Evolutionary conservation across 2,888 invertebrate genomes (phyloP), one percentile per base, ranked within the genome.

Genomic region (Lottia scabra): DNA sequence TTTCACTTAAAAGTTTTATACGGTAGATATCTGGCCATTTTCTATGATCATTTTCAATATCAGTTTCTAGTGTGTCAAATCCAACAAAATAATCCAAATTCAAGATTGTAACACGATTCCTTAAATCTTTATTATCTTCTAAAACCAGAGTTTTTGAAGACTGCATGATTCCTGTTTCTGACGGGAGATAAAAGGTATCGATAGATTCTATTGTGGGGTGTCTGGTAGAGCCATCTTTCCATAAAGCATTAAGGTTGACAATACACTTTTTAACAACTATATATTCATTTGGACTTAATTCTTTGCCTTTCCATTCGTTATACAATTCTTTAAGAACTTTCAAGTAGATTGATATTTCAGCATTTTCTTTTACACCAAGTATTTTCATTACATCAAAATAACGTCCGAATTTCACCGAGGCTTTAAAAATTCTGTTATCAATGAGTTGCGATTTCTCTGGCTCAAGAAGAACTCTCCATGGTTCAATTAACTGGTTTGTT

Each of bases 221-320:
- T 26, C 46, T 45, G 0, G 1, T 5, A 38, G 38, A 38, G 10
- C 63, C 43, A 27, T 74, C 63, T 15, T 19, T n/a, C 13, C 71
- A 68, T n/a, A 67, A 64, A 4, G 23, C 65, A 44, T 70, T 65
- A 12, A 75, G 46, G 27, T 68, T 44, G 2, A 46, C 45, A 30
- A 78, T 62, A 23, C 82, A 81, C 56, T 68, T 76, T 38, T 67
- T 65, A 10, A 75, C 78, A 16, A 68, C 66, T 38, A 19, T 15
- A 16, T 74, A 44, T 46, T 83, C 83, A 73, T 80, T 77, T 26
- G 80, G 78, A 19, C 71, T 46, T 15, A 83, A 65, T 30, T 67
- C 63, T 2, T 71, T 67, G 5, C 5, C 19, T 56, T 23, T 10
- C 19, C 56, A 56, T 13, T 56, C 19, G 12, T 19, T 56, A 56